A percentile compares a stretch with the other conserved stretches of the same genome.
phyloP scores from a whole-genome alignment of 2,113 vertebrate genomes.

The Lepisosteus oculatus region DNA sequence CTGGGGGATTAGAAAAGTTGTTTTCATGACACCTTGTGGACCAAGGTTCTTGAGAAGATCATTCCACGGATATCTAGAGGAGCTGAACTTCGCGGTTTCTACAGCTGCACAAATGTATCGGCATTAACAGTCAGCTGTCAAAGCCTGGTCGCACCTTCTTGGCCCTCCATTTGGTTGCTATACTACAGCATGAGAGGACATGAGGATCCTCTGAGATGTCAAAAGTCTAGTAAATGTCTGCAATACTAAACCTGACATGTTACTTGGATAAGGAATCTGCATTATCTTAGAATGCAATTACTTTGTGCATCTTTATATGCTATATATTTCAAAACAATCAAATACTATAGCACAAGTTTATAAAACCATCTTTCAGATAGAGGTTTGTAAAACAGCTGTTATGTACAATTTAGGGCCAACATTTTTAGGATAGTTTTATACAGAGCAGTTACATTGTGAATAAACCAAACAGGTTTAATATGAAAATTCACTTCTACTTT shows the following conservation, averaged over 20 bases:
- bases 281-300: conserved; percentile 7
- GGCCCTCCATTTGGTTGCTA: conserved; percentile 32
- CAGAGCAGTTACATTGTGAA: too few relatives aligned
- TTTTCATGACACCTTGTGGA: conserved; percentile 38
- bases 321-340: background rate
- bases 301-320: background rate
- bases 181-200: conserved; percentile 24
- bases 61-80: background rate
- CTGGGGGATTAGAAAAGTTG: conserved; percentile 11
- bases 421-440: too few relatives aligned
- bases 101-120: background rate
- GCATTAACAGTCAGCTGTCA: background rate
- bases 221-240: conserved; percentile 22
- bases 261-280: background rate
- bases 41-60: conserved; percentile 12
- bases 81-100: background rate
- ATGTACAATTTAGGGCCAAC: background rate
- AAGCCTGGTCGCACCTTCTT: conserved; percentile 1
- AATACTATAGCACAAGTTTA: too few relatives aligned
- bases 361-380: too few relatives aligned
- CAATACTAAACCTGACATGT: background rate
- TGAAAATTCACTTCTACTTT: too few relatives aligned
- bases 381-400: conserved; percentile 6
- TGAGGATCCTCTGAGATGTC: conserved; percentile 22
- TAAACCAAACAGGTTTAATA: too few relatives aligned